phyloP scores from a whole-genome alignment of 2,797 vertebrate species.

The Syngnathus rostellatus region DNA sequence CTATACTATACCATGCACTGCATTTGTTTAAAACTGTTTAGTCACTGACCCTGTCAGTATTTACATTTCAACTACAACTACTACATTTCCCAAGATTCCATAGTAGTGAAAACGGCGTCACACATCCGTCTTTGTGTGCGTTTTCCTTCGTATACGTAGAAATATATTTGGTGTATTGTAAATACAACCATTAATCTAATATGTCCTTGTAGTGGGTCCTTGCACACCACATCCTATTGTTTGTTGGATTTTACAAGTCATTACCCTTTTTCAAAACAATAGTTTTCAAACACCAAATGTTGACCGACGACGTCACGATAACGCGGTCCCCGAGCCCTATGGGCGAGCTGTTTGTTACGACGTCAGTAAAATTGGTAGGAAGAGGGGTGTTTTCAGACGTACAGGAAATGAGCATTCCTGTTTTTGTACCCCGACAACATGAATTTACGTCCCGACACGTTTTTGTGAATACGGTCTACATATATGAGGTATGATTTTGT shows the following conservation, averaged over 20 bases:
- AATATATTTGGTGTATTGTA: not conserved
- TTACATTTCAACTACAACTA: conserved; percentile 7
- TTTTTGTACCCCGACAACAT: not conserved
- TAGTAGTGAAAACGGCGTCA: not conserved
- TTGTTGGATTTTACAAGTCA: too few relatives aligned
- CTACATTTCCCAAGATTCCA: conserved; percentile 63
- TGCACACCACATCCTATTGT: not conserved
- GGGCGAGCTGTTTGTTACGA: conserved; percentile 41
- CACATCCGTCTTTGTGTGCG: not conserved
- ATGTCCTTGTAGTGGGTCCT: too few relatives aligned
- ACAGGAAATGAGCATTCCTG: conserved; percentile 35
- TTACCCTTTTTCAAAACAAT: not conserved
- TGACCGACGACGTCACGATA: conserved; percentile 45
- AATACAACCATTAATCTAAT: not conserved
- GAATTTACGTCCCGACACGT: not conserved
- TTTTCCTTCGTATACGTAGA: not conserved
- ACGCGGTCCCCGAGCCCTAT: conserved; percentile 11
- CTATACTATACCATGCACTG: too few relatives aligned
- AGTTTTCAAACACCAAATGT: conserved; percentile 13
- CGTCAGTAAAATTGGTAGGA: conserved; percentile 34
- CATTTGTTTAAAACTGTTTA: too few relatives aligned
- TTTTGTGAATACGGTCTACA: not conserved
- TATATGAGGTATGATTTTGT: conserved; percentile 30
- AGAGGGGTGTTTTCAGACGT: conserved; percentile 37
- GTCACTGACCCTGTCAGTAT: not conserved